Evolutionary conservation across 2,888 invertebrate genomes (phyloP).

Genomic region (Protodeltote pygarga): DNA sequence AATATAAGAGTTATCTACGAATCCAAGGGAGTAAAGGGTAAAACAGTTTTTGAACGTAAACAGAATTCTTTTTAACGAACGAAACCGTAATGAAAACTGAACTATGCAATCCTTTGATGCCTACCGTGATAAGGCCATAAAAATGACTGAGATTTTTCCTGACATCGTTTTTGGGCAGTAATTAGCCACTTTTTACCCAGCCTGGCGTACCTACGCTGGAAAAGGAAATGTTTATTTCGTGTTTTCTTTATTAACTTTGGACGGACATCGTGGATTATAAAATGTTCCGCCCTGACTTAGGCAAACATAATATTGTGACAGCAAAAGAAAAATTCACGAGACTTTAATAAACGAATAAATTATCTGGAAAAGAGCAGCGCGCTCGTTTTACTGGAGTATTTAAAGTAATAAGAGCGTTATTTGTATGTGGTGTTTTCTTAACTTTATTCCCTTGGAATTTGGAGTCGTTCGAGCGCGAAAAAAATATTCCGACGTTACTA

Average conservation of each 20-base stretch:
- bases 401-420: slow-evolving; percentile 63
- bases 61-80: slow-evolving; percentile 19
- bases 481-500: slow-evolving; percentile 64
- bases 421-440: slow-evolving; percentile 66
- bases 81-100: slow-evolving; percentile 27
- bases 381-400: slow-evolving; percentile 53
- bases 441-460: slow-evolving; percentile 58
- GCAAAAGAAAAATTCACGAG: slow-evolving; percentile 15
- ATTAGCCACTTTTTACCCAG: slow-evolving; percentile 37
- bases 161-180: slow-evolving; percentile 30
- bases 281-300: slow-evolving; percentile 11
- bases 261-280: slow-evolving; percentile 19
- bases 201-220: slow-evolving; percentile 6
- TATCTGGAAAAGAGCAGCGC: slow-evolving; percentile 47
- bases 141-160: slow-evolving; percentile 23
- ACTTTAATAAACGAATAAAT: slow-evolving; percentile 45
- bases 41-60: slow-evolving; percentile 24
- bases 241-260: slow-evolving; percentile 39
- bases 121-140: slow-evolving; percentile 24
- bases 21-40: slow-evolving; percentile 18
- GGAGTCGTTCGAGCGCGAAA: slow-evolving; percentile 65
- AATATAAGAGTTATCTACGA: slow-evolving; percentile 6
- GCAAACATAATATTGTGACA: slow-evolving; percentile 29
- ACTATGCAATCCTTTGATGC: slow-evolving; percentile 39
- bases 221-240: slow-evolving; percentile 31